Percentiles rank a stretch among this genome's conserved stretches.
phyloP scores from a whole-genome alignment of 1,140 invertebrate species.

The Linepithema humile region DNA sequence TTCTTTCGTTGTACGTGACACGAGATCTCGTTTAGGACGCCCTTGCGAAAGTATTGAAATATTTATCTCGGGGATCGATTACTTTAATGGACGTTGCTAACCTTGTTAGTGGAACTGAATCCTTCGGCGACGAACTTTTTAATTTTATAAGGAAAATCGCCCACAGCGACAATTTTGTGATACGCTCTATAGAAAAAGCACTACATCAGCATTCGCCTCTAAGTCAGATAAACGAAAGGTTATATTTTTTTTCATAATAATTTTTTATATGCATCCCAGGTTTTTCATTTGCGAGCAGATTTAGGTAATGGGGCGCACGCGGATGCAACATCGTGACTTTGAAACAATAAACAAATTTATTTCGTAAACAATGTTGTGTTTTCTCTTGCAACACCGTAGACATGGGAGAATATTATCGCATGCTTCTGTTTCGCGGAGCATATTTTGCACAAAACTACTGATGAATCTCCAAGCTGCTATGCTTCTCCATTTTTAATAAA shows the following conservation, averaged over 20 bases:
- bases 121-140: slow-evolving; percentile 29
- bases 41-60: slow-evolving; percentile 30
- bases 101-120: slow-evolving; percentile 33
- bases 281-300: not conserved
- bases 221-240: not conserved
- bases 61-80: slow-evolving; percentile 45
- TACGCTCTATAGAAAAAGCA: not conserved
- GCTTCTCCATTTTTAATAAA: not conserved
- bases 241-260: not conserved
- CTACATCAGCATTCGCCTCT: not conserved
- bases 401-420: not conserved
- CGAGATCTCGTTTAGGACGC: slow-evolving; percentile 11
- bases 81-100: slow-evolving; percentile 33
- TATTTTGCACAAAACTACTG: slow-evolving; percentile 11
- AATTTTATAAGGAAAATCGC: slow-evolving; percentile 36
- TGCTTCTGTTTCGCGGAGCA: not conserved
- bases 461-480: not conserved
- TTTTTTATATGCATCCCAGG: not conserved
- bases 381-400: slow-evolving; percentile 9
- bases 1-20: not conserved
- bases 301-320: not conserved
- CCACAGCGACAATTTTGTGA: slow-evolving; percentile 1
- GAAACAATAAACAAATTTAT: slow-evolving; percentile 43
- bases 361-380: slow-evolving; percentile 4
- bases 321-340: not conserved